A percentile compares a stretch with the other conserved stretches of the same genome.
phyloP scores from a whole-genome alignment of 2,888 invertebrate genomes.

The Ormyrus nitidulus region DNA sequence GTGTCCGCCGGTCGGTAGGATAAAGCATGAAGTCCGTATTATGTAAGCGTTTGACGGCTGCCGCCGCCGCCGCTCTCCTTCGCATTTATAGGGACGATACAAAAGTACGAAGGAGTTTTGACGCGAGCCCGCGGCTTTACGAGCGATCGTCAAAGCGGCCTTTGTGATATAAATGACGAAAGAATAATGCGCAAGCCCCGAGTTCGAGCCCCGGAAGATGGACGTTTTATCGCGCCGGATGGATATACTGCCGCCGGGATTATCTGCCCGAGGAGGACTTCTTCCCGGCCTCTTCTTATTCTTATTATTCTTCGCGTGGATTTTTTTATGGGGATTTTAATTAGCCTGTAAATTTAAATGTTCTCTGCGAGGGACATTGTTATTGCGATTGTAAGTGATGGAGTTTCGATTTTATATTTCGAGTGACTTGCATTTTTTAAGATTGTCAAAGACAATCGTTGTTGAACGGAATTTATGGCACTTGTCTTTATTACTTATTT shows the following conservation, averaged over 20 bases:
- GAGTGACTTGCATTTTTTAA: too few species aligned
- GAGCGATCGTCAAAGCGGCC: slow-evolving; percentile 48
- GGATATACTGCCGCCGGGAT: slow-evolving; percentile 20
- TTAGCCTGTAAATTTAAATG: slow-evolving; percentile 45
- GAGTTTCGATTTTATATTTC: too few species aligned
- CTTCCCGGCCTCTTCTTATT: slow-evolving; percentile 2
- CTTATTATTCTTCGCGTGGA: too few species aligned
- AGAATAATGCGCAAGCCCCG: slow-evolving; percentile 44
- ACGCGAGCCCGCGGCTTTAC: slow-evolving; percentile 31
- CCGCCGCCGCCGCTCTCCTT: neutral
- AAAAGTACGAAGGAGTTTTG: slow-evolving; percentile 30
- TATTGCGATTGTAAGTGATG: slow-evolving; percentile 8
- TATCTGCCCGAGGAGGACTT: slow-evolving; percentile 23
- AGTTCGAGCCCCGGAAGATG: slow-evolving; percentile 27
- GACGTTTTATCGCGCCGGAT: slow-evolving; percentile 42
- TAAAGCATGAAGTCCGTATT: slow-evolving; percentile 30
- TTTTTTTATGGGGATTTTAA: slow-evolving; percentile 41
- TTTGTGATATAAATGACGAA: slow-evolving; percentile 52
- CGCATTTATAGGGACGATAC: slow-evolving; percentile 42
- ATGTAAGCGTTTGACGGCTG: slow-evolving; percentile 39
- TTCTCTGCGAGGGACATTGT: neutral
- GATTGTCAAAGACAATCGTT: too few species aligned
- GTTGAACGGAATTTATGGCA: too few species aligned
- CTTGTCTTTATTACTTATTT: too few species aligned
- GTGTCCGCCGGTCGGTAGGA: slow-evolving; percentile 34